These are phyloP conservation scores for Ptiloglossa arizonensis DNA, from an alignment of 1,140 invertebrate species.

Conservation along the genomic window DNA sequence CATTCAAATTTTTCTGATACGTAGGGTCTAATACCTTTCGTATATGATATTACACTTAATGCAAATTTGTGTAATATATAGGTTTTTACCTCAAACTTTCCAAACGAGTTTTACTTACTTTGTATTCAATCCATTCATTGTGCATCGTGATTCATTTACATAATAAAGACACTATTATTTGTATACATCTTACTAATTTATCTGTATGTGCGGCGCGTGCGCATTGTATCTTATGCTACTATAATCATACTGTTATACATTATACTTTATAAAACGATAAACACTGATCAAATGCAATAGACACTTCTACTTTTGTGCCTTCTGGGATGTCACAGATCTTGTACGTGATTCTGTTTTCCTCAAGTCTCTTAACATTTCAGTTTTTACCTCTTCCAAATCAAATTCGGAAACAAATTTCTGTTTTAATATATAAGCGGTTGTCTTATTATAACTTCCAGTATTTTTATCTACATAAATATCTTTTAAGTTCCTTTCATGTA, in stretches of 20 bases:
- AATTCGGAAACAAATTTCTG: slow-evolving; percentile 60
- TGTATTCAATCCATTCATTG: neutral
- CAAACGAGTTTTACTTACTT: neutral
- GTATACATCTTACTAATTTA: neutral
- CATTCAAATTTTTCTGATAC: neutral
- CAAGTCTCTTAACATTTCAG: slow-evolving; percentile 9
- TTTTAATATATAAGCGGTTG: slow-evolving; percentile 48
- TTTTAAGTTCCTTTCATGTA: slow-evolving; percentile 53
- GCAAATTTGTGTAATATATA: neutral
- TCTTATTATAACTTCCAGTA: slow-evolving; percentile 45
- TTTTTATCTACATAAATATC: slow-evolving; percentile 40
- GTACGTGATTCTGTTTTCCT: slow-evolving; percentile 30
- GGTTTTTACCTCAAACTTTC: neutral
- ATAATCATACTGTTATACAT: neutral
- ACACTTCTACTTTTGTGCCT: slow-evolving; percentile 7
- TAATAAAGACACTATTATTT: slow-evolving; percentile 11
- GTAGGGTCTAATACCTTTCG: neutral
- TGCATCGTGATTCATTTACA: slow-evolving; percentile 5
- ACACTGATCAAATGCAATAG: neutral
- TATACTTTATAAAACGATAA: neutral
- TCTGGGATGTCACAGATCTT: slow-evolving; percentile 7
- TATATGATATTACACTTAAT: neutral
- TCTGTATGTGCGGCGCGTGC: neutral
- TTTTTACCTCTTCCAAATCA: slow-evolving; percentile 53
- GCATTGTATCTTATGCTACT: neutral